Evolutionary conservation across 2,113 vertebrate genomes (phyloP).

Genomic region (Pantherophis guttatus): DNA sequence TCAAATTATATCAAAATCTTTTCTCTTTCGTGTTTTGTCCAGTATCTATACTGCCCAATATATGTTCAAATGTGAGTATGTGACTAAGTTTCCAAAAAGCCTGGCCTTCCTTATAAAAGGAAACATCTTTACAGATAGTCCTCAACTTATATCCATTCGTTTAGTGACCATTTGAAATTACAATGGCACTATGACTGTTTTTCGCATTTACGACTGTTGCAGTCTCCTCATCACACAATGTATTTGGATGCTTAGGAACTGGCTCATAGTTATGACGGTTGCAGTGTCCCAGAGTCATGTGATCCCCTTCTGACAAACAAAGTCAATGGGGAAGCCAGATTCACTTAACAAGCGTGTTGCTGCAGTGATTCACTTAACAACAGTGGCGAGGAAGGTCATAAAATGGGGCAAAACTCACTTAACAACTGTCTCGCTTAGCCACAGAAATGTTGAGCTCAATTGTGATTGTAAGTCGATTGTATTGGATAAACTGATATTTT

Average conservation of each 20-base stretch:
- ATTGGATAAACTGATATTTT: neutral
- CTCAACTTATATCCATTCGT: neutral
- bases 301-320: neutral
- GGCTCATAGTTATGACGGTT: neutral
- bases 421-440: neutral
- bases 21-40: neutral
- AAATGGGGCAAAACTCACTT: neutral
- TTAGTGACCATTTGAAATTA: neutral
- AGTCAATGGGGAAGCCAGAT: neutral
- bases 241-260: neutral
- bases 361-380: neutral
- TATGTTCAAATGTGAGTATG: neutral
- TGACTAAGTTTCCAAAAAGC: neutral
- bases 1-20: neutral
- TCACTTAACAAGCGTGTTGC: neutral
- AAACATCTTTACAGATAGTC: neutral
- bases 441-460: neutral
- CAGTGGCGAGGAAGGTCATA: neutral
- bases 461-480: neutral
- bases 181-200: no score
- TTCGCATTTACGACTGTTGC: neutral
- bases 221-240: neutral
- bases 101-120: neutral
- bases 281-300: neutral
- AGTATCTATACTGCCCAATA: neutral